Base-by-base conservation (phyloP, 2,888 invertebrate species). In the Gasteruption jaculator region DNA sequence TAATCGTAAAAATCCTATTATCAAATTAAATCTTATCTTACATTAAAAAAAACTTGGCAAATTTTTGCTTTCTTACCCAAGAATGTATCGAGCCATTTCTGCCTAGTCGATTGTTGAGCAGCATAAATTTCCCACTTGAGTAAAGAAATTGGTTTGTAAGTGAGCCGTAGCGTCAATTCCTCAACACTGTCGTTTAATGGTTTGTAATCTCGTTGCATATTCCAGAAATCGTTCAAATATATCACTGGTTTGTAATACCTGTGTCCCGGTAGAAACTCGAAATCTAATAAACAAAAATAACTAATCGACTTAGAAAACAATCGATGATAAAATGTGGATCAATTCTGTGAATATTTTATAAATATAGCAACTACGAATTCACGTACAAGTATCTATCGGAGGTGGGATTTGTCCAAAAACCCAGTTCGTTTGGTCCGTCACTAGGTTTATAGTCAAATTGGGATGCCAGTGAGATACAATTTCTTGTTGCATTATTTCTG, bases 401-500 rank as follows among this genome's bases (percentile, higher is more conserved):
- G 88, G 82, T 2, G 96, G 95, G 0, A 97, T 86, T 56, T 83
- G 79, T 6, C 95, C 97, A 60, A 83, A 82, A 19, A 86, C 81
- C 97, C 97, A 99, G 50, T 86, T 83, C 0, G 95, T 95, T 71
- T 95, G 93, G 73, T 99, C 99, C 36, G 89, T 88, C 2, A 99
- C 86, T 35, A 99, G 70, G 73, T 93, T 96, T 37, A 99, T 76
- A 1, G 99, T 99, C 60, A 99, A 72, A 74, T 99, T 99, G 4
- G 96, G 95, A 79, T 99, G 99, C 97, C 99, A 99, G 71, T 96
- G 96, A 2, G 96, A 95, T 0, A 97, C 77, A 42, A 97, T 86
- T 73, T 95, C 93, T 59, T 86, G 86, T 59, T 82, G 83, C 63
- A 85, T 74, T 38, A 81, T 78, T 58, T 86, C 84, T 24, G 85